These are phyloP conservation scores for Phyllostomus hastatus DNA, from an alignment of 2,113 vertebrate species.

Conservation along the genomic window DNA sequence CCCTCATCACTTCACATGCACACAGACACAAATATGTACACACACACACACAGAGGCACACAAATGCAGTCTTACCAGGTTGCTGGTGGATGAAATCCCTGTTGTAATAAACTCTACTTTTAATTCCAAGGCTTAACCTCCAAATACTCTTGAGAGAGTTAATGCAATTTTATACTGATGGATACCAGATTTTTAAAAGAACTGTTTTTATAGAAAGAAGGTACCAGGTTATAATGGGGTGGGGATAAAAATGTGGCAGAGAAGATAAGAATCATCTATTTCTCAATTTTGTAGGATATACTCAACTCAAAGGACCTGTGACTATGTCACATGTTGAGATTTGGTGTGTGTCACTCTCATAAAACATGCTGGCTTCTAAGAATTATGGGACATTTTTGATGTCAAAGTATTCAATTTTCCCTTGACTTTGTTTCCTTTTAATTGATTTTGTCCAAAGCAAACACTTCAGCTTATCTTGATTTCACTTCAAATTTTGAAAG, in stretches of 20 bases:
- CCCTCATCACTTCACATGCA: not conserved
- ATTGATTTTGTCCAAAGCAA: conserved; percentile 12
- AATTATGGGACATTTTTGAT: not conserved
- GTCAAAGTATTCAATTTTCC: not conserved
- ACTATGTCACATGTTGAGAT: not conserved
- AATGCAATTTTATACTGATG: not conserved
- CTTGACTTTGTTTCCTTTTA: not conserved
- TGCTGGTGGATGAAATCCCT: not conserved
- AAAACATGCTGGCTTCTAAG: not conserved
- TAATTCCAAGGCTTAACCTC: not conserved
- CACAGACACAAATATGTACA: not conserved
- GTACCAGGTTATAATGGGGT: not conserved
- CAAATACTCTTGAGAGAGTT: not conserved
- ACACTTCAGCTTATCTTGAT: not conserved
- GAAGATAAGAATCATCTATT: not conserved
- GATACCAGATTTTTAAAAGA: not conserved
- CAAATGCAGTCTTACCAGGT: not conserved
- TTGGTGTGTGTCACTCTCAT: conserved; percentile 1
- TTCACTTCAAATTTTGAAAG: conserved; percentile 9
- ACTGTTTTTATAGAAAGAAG: conserved; percentile 10
- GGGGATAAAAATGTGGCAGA: not conserved
- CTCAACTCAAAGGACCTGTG: not conserved
- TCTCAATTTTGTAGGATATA: not conserved
- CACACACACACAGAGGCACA: not conserved
- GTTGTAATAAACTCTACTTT: not conserved